Base-by-base conservation (phyloP, 2,888 invertebrate species). In the Hypomecis atomaria region DNA sequence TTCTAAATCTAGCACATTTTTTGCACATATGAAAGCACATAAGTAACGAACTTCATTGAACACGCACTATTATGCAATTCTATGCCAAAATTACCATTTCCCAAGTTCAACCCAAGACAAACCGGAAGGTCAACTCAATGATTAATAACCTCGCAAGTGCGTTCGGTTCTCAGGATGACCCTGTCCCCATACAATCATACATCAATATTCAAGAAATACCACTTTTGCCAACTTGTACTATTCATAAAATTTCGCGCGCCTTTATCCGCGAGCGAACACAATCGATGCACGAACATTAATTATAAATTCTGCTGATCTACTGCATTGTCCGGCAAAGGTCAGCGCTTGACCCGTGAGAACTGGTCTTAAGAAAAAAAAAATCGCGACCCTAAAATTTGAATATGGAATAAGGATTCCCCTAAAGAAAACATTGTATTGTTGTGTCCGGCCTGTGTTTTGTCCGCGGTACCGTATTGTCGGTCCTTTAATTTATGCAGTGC, bases 261-360 rank as follows among this genome's bases (percentile, higher is more conserved):
- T 84, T 89, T 88, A 87, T 85, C 85, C 89, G 89, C 90, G 89
- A 82, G 83, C 80, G 77, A 79, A 71, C 78, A 90, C 90, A 89
- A 89, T 80, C 81, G 78, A 78, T 83, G 77, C 77, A 70, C 74
- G 78, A 79, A 82, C 90, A 92, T 92, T 91, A 92, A 92, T 92
- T 92, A 92, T 90, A 88, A 91, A 88, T 89, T 86, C 86, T 84
- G 49, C 86, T 84, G 83, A 87, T 85, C 83, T 82, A 87, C 85
- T 77, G 78, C 65, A 84, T 88, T 88, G 88, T 89, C 84, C 85
- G 69, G 53, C 62, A 85, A 80, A 90, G 92, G 92, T 92, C 92
- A 90, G 73, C 79, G 86, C 84, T 89, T 89, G 89, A 91, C 91
- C 90, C 92, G 92, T 92, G 92, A 92, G 92, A 92, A 92, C 86